phyloP scores from a whole-genome alignment of 2,113 vertebrate species.

The Rhea pennata region DNA sequence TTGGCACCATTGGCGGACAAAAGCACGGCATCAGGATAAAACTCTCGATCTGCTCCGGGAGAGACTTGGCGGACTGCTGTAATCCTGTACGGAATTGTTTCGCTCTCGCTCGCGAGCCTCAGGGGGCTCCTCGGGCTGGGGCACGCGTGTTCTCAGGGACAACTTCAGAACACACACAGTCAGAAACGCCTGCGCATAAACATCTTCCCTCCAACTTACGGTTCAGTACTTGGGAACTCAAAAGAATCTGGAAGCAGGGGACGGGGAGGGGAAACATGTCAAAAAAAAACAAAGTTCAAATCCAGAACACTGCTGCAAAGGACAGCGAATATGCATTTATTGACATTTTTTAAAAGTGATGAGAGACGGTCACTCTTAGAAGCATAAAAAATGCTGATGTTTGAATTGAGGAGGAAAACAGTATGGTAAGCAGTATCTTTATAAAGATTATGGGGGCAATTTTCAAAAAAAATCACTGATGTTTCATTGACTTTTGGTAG shows the following conservation, averaged over 20 bases:
- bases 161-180: not conserved
- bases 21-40: not conserved
- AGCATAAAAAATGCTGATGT: not conserved
- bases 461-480: not conserved
- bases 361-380: not conserved
- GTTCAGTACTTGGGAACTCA: not conserved
- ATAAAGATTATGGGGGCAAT: not conserved
- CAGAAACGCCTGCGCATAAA: not conserved
- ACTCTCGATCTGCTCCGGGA: not conserved
- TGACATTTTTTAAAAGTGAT: not conserved
- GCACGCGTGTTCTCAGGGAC: not conserved
- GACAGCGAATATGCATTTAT: not conserved
- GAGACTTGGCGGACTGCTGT: not conserved
- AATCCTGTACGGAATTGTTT: not conserved
- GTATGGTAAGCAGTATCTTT: not conserved
- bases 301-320: not conserved
- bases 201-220: not conserved
- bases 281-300: not conserved
- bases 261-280: not conserved
- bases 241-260: not conserved
- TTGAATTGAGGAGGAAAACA: not conserved
- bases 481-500: not conserved
- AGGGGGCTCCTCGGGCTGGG: not conserved
- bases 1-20: not conserved
- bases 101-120: not conserved